These are phyloP conservation scores for Heliconius cydno DNA, from an alignment of 2,888 invertebrate genomes.

Conservation along the genomic window DNA sequence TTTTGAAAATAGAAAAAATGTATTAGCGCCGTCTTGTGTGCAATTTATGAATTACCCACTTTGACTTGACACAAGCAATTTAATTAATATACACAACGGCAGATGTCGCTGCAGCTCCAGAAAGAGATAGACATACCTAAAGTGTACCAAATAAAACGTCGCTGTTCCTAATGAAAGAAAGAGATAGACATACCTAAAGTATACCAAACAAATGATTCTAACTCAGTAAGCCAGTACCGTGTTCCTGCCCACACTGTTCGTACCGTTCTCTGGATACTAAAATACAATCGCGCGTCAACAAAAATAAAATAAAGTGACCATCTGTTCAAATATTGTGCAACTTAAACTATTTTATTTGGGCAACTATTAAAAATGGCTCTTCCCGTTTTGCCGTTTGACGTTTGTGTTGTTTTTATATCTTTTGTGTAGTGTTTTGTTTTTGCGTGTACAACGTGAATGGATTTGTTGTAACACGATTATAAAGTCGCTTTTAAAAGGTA, in stretches of 20 bases:
- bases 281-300: conserved; percentile 71
- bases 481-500: conserved; percentile 67
- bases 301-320: conserved; percentile 73
- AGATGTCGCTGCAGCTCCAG: conserved; percentile 62
- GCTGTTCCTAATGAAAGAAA: conserved; percentile 59
- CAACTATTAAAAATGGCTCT: conserved; percentile 65
- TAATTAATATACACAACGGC: conserved; percentile 31
- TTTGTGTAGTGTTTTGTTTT: conserved; percentile 77
- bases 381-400: conserved; percentile 53
- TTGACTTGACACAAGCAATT: neutral
- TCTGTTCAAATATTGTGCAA: conserved; percentile 80
- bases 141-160: conserved; percentile 61
- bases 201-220: conserved; percentile 66
- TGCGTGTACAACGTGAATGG: conserved; percentile 75
- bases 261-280: conserved; percentile 50
- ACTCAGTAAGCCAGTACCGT: conserved; percentile 60
- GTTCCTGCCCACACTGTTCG: conserved; percentile 62
- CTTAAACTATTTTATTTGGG: conserved; percentile 69
- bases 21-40: conserved; percentile 8
- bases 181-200: conserved; percentile 62
- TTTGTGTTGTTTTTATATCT: conserved; percentile 54
- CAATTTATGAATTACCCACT: neutral
- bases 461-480: conserved; percentile 76
- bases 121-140: conserved; percentile 66
- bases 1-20: neutral